A percentile compares a stretch with the other conserved stretches of the same genome.
These are phyloP conservation scores for Panorpa germanica DNA, from an alignment of 2,888 invertebrate genomes.

Conservation along the genomic window DNA sequence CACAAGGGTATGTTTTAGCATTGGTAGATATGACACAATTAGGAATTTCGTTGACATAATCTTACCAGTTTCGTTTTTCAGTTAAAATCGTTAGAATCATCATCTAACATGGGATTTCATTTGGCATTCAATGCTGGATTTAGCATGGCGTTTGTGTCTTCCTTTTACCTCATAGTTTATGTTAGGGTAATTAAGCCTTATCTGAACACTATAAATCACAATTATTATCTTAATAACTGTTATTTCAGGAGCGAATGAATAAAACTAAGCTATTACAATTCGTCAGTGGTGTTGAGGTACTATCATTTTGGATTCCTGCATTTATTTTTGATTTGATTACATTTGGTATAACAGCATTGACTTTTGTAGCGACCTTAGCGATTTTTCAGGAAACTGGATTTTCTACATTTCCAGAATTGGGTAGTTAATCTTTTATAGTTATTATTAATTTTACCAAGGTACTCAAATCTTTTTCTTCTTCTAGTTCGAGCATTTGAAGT, in stretches of 20 bases:
- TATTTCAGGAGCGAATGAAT: too few relatives aligned
- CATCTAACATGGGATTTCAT: slow-evolving; percentile 29
- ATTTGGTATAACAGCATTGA: slow-evolving; percentile 1
- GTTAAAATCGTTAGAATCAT: slow-evolving; percentile 18
- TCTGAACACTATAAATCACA: too few relatives aligned
- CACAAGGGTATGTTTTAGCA: slow-evolving; percentile 28
- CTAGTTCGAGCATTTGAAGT: too few relatives aligned
- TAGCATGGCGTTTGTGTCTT: slow-evolving; percentile 45
- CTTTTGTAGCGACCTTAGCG: slow-evolving; percentile 4
- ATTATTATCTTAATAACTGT: too few relatives aligned
- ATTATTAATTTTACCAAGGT: too few relatives aligned
- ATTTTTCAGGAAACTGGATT: slow-evolving; percentile 7
- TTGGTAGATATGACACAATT: too few relatives aligned
- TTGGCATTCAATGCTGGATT: slow-evolving; percentile 45
- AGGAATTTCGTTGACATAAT: too few relatives aligned
- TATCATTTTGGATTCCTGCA: slow-evolving; percentile 6
- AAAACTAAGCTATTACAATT: slow-evolving; percentile 8
- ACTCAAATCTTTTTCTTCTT: too few relatives aligned
- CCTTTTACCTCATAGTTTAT: slow-evolving; percentile 36
- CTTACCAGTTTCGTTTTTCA: slow-evolving; percentile 9
- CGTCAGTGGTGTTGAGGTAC: slow-evolving; percentile 6
- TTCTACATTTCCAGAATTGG: slow-evolving; percentile 3
- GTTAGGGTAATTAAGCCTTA: slow-evolving; percentile 13
- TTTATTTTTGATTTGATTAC: slow-evolving; percentile 7
- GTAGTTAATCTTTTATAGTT: too few relatives aligned